Conservation (phyloP, 2,113 vertebrate genomes). For the Prolemur simus region DNA sequence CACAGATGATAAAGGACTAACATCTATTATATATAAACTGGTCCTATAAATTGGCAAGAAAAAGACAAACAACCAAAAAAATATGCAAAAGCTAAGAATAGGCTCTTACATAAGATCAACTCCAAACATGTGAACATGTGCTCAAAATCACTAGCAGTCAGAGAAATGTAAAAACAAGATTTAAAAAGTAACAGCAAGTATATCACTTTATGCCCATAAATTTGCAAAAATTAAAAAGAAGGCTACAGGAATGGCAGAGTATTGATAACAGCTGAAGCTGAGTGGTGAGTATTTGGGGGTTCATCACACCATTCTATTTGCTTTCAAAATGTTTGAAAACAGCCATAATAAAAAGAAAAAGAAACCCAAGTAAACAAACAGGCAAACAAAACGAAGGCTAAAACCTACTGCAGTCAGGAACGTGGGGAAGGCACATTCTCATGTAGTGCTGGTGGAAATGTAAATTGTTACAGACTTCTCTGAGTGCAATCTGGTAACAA, state of each 20-base stretch:
- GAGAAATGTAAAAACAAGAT: slow-evolving; percentile 39
- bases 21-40: not conserved
- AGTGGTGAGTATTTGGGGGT: not conserved
- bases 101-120: not conserved
- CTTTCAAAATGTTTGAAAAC: slow-evolving; percentile 26
- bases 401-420: not conserved
- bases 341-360: not conserved
- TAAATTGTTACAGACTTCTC: not conserved
- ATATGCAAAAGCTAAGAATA: slow-evolving; percentile 17
- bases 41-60: not conserved
- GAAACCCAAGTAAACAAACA: slow-evolving; percentile 4
- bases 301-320: not conserved
- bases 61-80: slow-evolving; percentile 26
- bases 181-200: not conserved
- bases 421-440: not conserved
- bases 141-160: slow-evolving; percentile 36
- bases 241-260: not conserved
- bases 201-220: slow-evolving; percentile 39
- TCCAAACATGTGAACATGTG: slow-evolving; percentile 17
- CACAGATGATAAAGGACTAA: not conserved
- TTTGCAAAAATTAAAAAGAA: slow-evolving; percentile 45
- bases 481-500: not conserved
- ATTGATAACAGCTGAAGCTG: not conserved
- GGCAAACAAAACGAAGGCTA: not conserved
- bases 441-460: not conserved